Percentiles rank a stretch among this genome's conserved stretches.
Conservation (phyloP, 2,113 vertebrate genomes). For the Tyto alba region DNA sequence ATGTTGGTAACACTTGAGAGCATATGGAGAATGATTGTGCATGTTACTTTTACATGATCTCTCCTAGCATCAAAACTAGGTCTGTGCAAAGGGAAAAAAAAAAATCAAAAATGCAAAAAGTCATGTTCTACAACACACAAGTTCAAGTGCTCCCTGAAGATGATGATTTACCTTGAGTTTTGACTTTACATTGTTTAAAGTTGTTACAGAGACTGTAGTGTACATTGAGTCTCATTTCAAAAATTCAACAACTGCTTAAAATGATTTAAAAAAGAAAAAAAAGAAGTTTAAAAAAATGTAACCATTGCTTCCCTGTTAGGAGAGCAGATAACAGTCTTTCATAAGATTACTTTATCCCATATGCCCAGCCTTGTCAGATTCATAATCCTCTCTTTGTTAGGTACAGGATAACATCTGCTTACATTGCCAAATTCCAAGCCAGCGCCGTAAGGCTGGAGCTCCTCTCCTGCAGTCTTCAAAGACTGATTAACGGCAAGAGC, state of each 20-base stretch:
- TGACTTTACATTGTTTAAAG: background rate
- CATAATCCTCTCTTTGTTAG: background rate
- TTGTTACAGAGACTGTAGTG: background rate
- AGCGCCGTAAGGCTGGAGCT: background rate
- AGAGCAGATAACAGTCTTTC: background rate
- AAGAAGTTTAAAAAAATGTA: background rate
- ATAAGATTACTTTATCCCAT: background rate
- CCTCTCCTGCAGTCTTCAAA: background rate
- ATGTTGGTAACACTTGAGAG: background rate
- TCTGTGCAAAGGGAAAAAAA: background rate
- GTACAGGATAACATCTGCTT: background rate
- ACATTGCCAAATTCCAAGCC: background rate
- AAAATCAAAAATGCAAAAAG: background rate
- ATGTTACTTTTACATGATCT: background rate
- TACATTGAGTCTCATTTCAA: background rate
- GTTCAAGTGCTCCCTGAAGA: background rate
- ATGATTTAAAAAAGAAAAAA: background rate
- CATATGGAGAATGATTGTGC: background rate
- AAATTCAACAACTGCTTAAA: background rate
- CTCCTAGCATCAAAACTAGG: background rate
- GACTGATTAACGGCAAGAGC: background rate
- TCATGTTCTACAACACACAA: background rate
- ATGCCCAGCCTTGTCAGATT: background rate
- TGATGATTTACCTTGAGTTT: background rate
- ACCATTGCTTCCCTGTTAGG: background rate